A percentile compares a stretch with the other conserved stretches of the same genome.
These are phyloP conservation scores for Theristus sp. DNA, from an alignment of 2,888 invertebrate species.

Conservation along the genomic window DNA sequence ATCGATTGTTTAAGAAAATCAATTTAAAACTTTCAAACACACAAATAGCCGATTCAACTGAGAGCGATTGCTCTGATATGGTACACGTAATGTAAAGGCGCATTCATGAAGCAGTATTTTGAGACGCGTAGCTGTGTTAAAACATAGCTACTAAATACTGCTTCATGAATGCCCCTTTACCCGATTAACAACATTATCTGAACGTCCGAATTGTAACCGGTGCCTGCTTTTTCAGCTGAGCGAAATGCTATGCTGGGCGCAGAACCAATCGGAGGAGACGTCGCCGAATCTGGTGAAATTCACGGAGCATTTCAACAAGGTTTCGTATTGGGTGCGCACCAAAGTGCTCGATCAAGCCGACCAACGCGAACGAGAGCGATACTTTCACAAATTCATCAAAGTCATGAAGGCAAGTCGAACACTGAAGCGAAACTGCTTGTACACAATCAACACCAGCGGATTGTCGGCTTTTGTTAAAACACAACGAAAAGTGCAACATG, in stretches of 20 bases:
- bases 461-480: too few relatives aligned
- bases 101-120: too few relatives aligned
- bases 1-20: conserved; percentile 6
- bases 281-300: conserved; percentile 89
- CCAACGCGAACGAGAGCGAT: conserved; percentile 82
- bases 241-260: conserved; percentile 88
- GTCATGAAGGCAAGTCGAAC: conserved; percentile 56
- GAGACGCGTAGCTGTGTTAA: too few relatives aligned
- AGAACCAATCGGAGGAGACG: conserved; percentile 86
- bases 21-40: too few relatives aligned
- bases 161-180: too few relatives aligned
- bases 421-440: background rate
- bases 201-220: too few relatives aligned
- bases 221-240: conserved; percentile 54
- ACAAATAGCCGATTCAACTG: too few relatives aligned
- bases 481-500: too few relatives aligned
- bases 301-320: conserved; percentile 93
- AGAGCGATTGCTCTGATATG: too few relatives aligned
- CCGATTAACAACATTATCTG: too few relatives aligned
- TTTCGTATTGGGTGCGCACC: conserved; percentile 52
- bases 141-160: too few relatives aligned
- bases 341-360: conserved; percentile 74
- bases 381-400: conserved; percentile 57
- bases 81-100: too few relatives aligned
- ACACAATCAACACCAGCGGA: background rate